A percentile compares a stretch with the other conserved stretches of the same genome.
Conservation (phyloP, 2,888 invertebrate species). For the Malthinus flaveolus region DNA sequence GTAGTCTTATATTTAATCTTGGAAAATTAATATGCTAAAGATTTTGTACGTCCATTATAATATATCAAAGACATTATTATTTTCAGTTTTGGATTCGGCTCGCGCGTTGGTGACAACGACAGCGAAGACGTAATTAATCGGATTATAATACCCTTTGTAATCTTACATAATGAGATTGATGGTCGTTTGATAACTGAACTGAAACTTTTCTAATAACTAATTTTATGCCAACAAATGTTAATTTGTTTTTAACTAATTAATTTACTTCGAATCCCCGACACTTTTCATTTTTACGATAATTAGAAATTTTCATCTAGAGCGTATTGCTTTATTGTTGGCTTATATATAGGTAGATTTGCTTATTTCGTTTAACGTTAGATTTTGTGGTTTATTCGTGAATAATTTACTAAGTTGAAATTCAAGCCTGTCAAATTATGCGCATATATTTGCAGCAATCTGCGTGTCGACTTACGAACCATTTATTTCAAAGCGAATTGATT, state of each 20-base stretch:
- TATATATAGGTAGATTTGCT: slow-evolving; percentile 26
- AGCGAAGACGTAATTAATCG: slow-evolving; percentile 13
- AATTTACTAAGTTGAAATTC: slow-evolving; percentile 30
- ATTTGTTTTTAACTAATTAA: too few relatives aligned
- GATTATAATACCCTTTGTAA: slow-evolving; percentile 14
- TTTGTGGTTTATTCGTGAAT: slow-evolving; percentile 27
- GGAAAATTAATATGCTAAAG: not conserved
- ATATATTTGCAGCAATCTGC: slow-evolving; percentile 30
- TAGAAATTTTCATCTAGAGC: too few relatives aligned
- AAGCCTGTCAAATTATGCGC: slow-evolving; percentile 29
- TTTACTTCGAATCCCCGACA: too few relatives aligned
- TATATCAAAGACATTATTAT: slow-evolving; percentile 14
- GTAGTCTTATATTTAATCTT: not conserved
- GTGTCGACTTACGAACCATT: slow-evolving; percentile 27
- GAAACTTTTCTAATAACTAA: not conserved
- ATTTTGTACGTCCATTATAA: slow-evolving; percentile 4
- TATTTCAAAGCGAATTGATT: slow-evolving; percentile 29
- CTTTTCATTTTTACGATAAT: too few relatives aligned
- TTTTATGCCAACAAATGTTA: too few relatives aligned
- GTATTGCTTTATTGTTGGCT: not conserved
- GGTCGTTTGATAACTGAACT: slow-evolving; percentile 1
- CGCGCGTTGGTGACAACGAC: slow-evolving; percentile 7
- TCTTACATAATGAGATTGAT: slow-evolving; percentile 12
- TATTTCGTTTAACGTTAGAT: slow-evolving; percentile 27
- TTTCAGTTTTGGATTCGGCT: slow-evolving; percentile 4